Evolutionary conservation across 2,888 invertebrate genomes (phyloP).

Genomic region (Crepidodera aurea): DNA sequence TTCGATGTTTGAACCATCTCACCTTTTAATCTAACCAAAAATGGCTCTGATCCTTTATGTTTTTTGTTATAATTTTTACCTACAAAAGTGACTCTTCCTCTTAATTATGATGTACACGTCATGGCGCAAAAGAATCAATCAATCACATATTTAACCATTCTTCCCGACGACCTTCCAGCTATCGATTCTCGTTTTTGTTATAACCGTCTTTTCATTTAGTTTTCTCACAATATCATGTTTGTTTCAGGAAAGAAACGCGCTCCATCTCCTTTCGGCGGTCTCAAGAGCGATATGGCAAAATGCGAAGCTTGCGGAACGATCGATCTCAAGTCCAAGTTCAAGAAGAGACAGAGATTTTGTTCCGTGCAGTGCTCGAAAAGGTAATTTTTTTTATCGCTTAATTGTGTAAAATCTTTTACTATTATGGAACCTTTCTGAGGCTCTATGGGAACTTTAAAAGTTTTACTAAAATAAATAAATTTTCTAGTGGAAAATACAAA

Average conservation of each 20-base stretch:
- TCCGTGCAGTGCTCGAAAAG: constrained; percentile 74
- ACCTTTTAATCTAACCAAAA: too few species aligned
- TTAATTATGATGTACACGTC: not conserved
- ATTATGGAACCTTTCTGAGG: too few species aligned
- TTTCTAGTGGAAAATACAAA: constrained; percentile 54
- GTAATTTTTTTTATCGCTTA: constrained; percentile 58
- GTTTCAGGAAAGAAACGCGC: constrained; percentile 66
- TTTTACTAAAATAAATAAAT: not conserved
- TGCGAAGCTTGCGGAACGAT: constrained; percentile 81
- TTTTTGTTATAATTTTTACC: too few species aligned
- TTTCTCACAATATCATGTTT: constrained; percentile 17
- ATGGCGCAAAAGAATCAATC: constrained; percentile 1
- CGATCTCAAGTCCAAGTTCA: constrained; percentile 71
- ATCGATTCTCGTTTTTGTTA: constrained; percentile 28
- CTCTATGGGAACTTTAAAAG: too few species aligned
- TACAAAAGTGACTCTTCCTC: too few species aligned
- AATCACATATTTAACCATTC: constrained; percentile 20
- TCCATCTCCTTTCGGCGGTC: constrained; percentile 51
- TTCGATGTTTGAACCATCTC: too few species aligned
- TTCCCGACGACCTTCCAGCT: constrained; percentile 20
- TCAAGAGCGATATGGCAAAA: constrained; percentile 66
- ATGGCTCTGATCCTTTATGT: too few species aligned
- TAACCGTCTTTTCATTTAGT: constrained; percentile 4
- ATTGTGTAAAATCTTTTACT: too few species aligned
- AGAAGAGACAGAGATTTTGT: constrained; percentile 80